Evolutionary conservation across 2,113 vertebrate species (phyloP).

Genomic region (Paradisaea rubra): DNA sequence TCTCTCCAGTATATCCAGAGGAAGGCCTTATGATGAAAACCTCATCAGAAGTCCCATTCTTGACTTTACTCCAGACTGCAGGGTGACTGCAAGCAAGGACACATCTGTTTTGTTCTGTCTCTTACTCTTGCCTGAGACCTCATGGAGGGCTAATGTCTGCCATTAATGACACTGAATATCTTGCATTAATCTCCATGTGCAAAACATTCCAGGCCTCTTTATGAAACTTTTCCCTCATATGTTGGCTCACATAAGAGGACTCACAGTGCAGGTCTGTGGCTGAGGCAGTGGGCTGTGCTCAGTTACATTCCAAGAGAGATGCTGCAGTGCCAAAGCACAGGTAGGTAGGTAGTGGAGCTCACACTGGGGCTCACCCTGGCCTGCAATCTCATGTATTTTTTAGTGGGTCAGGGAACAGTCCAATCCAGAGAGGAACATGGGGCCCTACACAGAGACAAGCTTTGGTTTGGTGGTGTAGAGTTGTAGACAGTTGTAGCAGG

Average conservation of each 20-base stretch:
- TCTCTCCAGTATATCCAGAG: not conserved
- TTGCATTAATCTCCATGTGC: not conserved
- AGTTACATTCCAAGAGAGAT: not conserved
- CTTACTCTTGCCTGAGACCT: not conserved
- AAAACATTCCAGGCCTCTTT: not conserved
- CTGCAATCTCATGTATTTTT: not conserved
- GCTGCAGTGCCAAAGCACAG: not conserved
- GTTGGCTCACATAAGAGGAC: not conserved
- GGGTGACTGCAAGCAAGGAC: not conserved
- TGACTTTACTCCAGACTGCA: not conserved
- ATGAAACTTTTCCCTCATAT: not conserved
- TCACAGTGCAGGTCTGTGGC: not conserved
- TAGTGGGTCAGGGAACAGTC: not conserved
- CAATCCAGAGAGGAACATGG: not conserved
- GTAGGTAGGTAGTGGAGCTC: not conserved
- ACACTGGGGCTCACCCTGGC: not conserved
- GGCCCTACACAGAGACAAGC: not conserved
- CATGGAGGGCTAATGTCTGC: rapidly evolving
- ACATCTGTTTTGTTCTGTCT: not conserved
- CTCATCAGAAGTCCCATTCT: not conserved
- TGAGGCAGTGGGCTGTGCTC: not conserved
- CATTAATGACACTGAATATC: not conserved
- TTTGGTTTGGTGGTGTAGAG: not conserved
- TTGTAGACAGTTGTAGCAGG: not conserved
- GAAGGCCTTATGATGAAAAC: not conserved